Evolutionary conservation across 2,797 vertebrate species (phyloP), one percentile per base, ranked within the genome.

Genomic region (Paedocypris micromegethes): DNA sequence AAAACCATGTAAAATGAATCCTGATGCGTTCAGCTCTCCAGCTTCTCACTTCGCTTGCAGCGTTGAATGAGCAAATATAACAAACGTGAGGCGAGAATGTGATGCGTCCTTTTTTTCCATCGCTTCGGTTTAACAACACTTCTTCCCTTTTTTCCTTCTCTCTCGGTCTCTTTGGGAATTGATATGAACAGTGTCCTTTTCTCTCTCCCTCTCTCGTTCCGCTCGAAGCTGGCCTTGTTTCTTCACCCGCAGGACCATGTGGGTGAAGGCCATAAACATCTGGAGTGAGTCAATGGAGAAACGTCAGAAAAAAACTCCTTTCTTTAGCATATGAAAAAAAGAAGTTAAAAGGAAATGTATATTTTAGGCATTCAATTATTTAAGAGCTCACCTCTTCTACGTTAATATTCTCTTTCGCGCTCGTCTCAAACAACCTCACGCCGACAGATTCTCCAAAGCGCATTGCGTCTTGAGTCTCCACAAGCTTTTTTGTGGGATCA

Each of bases 241-340:
- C 85, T 93, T 93, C 64, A 85, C 85, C 37, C 85, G 81, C 2
- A 93, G 89, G 3, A 93, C 91, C 88, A 92, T 89, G 80, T 81
- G 83, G 2, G 91, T 92, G 78, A 93, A 91, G 1, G 90, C 87
- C 80, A 92, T 91, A 80, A 93, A 93, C 92, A 93, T 93, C 92
- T 93, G 80, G 0, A 3, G 44, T 51, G 58, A 58, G 42, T 23
- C 23, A 23, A 23, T 23, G 23, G 23, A 23, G 23, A 23, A 23
- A 23, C 23, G 23, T 23, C 23, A 23, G 23, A 23, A 23, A 23
- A 23, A 23, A 23, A 23, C 23, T 23, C 23, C 23, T 23, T 23
- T 23, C 23, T 23, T 23, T 23, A 23, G 23, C 23, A 23, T 23
- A 23, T 23, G 23, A 23, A 23, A 23, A 23, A 23, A 23, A 23